Percentiles rank a stretch among this genome's conserved stretches.
Conservation (phyloP, 2,113 vertebrate species). For the Circaetus gallicus region DNA sequence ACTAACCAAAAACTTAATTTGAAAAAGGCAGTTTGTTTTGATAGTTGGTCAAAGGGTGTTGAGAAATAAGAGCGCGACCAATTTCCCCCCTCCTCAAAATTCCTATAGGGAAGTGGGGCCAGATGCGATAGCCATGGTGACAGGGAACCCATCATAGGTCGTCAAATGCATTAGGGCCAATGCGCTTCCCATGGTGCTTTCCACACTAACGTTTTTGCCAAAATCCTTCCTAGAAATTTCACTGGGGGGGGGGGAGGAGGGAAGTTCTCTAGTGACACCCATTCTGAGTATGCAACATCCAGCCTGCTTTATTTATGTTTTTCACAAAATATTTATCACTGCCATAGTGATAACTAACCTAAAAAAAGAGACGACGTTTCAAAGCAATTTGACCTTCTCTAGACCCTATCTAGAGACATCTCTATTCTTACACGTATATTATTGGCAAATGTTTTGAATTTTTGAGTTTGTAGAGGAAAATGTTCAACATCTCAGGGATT, state of each 20-base stretch:
- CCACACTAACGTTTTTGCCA: background rate
- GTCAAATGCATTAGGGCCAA: accelerated
- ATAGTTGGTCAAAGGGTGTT: background rate
- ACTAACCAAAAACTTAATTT: background rate
- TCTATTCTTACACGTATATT: constrained; percentile 58
- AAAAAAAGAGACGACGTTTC: constrained; percentile 32
- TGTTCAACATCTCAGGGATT: constrained; percentile 58
- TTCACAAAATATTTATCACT: constrained; percentile 65
- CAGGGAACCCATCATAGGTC: background rate
- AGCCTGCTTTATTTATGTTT: constrained; percentile 57
- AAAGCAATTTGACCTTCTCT: constrained; percentile 51
- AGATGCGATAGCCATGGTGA: background rate
- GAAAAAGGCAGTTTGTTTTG: background rate
- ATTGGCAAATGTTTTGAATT: constrained; percentile 62
- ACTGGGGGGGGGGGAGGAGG: background rate
- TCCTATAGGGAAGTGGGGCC: background rate
- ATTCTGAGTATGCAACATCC: background rate
- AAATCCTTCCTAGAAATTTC: constrained; percentile 15
- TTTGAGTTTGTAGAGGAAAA: constrained; percentile 55
- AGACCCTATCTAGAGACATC: constrained; percentile 29
- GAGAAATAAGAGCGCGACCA: background rate
- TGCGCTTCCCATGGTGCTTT: background rate
- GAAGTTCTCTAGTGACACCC: background rate
- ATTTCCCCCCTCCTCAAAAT: background rate
- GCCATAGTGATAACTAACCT: constrained; percentile 60